A percentile compares a stretch with the other conserved stretches of the same genome.
Evolutionary conservation across 2,797 vertebrate species (phyloP).

Genomic region (Monodelphis domestica): DNA sequence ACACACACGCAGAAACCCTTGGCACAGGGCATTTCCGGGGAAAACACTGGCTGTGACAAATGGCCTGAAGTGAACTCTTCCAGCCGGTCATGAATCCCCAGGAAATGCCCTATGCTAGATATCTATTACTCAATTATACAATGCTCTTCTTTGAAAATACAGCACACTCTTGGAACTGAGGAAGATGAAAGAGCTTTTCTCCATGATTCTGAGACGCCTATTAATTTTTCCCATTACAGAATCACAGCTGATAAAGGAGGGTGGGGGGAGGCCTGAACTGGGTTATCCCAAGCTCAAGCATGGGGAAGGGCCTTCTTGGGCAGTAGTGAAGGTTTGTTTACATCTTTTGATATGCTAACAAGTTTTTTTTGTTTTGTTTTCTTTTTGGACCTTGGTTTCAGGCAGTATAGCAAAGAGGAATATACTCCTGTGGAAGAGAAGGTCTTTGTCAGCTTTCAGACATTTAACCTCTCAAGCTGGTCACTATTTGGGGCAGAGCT

Average conservation of each 20-base stretch:
- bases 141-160: conserved; percentile 78
- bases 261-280: conserved; percentile 39
- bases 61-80: conserved; percentile 76
- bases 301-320: conserved; percentile 55
- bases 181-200: conserved; percentile 78
- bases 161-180: conserved; percentile 72
- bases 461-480: not conserved
- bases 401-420: not conserved
- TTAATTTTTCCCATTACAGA: conserved; percentile 74
- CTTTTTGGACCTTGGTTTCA: conserved; percentile 16
- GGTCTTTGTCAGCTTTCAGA: not conserved
- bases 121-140: conserved; percentile 74
- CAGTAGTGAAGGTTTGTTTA: conserved; percentile 43
- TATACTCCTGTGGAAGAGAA: not conserved
- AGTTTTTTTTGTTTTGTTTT: not conserved
- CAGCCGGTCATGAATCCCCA: conserved; percentile 76
- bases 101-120: conserved; percentile 67
- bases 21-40: conserved; percentile 70
- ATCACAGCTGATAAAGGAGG: conserved; percentile 68
- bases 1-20: conserved; percentile 70
- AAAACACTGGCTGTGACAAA: conserved; percentile 76
- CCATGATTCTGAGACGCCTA: conserved; percentile 69
- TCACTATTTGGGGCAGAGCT: not conserved
- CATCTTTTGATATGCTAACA: conserved; percentile 5
- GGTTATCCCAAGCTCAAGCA: conserved; percentile 44